Percentiles rank a stretch among this genome's conserved stretches.
phyloP scores from a whole-genome alignment of 2,113 vertebrate genomes.

The Columbina picui region DNA sequence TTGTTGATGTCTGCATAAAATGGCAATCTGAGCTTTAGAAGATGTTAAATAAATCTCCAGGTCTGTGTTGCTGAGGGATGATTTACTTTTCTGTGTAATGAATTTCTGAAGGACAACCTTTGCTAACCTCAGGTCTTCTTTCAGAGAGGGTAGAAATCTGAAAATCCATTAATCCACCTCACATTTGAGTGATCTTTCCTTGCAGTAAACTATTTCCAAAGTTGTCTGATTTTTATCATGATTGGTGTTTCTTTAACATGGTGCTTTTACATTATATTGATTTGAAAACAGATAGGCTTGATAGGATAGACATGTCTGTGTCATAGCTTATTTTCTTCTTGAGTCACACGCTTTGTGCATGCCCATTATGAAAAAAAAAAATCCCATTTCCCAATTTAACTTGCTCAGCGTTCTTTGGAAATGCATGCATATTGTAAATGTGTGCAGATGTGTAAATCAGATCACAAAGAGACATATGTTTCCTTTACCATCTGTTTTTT shows the following conservation, averaged over 20 bases:
- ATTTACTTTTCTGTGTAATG: slow-evolving; percentile 8
- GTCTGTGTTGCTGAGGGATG: not conserved
- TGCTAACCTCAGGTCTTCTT: not conserved
- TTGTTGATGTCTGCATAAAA: slow-evolving; percentile 28
- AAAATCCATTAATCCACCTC: not conserved
- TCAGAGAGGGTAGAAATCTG: not conserved
- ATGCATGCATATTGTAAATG: slow-evolving; percentile 53
- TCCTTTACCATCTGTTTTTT: slow-evolving; percentile 62
- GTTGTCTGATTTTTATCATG: not conserved
- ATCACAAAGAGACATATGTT: slow-evolving; percentile 60
- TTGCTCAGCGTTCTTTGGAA: slow-evolving; percentile 49
- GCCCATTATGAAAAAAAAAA: slow-evolving; percentile 22
- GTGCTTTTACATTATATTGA: not conserved
- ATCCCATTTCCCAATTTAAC: not conserved
- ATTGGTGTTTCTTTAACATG: not conserved
- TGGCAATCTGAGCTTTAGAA: not conserved
- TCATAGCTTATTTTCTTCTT: not conserved
- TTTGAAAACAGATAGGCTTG: slow-evolving; percentile 10
- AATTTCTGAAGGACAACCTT: not conserved
- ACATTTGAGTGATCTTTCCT: not conserved
- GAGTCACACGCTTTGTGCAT: not conserved
- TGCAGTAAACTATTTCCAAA: not conserved
- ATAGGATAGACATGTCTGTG: not conserved
- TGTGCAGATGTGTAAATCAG: slow-evolving; percentile 66
- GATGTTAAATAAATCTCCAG: slow-evolving; percentile 14